Evolutionary conservation across 1,140 invertebrate species (phyloP).

Genomic region (Argopecten irradians): DNA sequence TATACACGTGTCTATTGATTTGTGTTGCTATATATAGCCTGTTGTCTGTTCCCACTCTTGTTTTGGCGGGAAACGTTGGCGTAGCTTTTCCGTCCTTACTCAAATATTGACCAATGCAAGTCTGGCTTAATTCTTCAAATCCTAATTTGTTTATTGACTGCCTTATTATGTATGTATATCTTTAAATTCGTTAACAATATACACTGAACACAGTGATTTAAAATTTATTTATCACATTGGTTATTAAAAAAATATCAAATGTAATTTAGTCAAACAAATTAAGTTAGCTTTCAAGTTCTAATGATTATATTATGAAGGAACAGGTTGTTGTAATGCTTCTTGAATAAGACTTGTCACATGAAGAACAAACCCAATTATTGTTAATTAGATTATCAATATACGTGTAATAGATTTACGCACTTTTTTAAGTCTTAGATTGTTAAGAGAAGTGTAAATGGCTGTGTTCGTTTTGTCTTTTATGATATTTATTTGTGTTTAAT

Average conservation of each 20-base stretch:
- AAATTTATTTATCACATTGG: too few species aligned
- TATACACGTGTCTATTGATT: background rate
- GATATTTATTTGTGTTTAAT: background rate
- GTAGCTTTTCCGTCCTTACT: slow-evolving; percentile 20
- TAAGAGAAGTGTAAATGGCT: background rate
- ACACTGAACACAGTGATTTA: too few species aligned
- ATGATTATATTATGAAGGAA: too few species aligned
- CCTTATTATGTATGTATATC: background rate
- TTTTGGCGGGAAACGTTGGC: slow-evolving; percentile 13
- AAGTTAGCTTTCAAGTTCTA: too few species aligned
- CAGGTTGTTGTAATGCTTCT: background rate
- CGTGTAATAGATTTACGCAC: background rate
- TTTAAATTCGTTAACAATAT: background rate
- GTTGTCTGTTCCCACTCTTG: slow-evolving; percentile 8
- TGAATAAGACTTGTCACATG: background rate
- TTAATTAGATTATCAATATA: too few species aligned
- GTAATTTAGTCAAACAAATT: too few species aligned
- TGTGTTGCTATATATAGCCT: slow-evolving; percentile 10
- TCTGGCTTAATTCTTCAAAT: background rate
- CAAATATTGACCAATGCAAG: background rate
- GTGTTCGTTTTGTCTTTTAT: background rate
- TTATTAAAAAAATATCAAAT: too few species aligned
- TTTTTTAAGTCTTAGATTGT: background rate
- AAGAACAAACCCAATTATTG: background rate
- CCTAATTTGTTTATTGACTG: background rate